Evolutionary conservation across 1,140 invertebrate genomes (phyloP).

Genomic region (Riptortus pedestris): DNA sequence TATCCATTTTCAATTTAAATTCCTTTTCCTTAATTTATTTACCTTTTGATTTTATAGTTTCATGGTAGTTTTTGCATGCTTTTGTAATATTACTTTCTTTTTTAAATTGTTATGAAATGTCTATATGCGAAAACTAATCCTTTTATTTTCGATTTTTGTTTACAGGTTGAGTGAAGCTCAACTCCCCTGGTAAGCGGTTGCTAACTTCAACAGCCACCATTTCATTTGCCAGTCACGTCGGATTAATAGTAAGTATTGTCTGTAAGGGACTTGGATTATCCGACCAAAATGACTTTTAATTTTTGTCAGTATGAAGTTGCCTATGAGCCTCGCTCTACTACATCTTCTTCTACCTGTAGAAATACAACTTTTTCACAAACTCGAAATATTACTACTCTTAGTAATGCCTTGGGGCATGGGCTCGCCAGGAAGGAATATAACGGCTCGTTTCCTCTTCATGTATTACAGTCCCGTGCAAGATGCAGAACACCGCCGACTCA

Average conservation of each 20-base stretch:
- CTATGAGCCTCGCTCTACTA: neutral
- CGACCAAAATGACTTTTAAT: neutral
- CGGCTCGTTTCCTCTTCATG: neutral
- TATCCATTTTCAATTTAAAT: too few relatives aligned
- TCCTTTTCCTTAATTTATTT: too few relatives aligned
- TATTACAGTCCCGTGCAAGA: slow-evolving; percentile 28
- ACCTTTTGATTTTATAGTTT: too few relatives aligned
- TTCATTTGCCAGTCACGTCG: slow-evolving; percentile 27
- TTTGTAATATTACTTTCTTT: too few relatives aligned
- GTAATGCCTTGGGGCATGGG: too few relatives aligned
- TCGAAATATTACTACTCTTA: too few relatives aligned
- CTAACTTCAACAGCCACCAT: slow-evolving; percentile 25
- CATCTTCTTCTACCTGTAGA: neutral
- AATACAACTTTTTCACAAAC: neutral
- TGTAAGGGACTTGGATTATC: neutral
- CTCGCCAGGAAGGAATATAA: neutral
- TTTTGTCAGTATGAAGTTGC: neutral
- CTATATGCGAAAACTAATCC: too few relatives aligned
- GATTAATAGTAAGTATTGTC: slow-evolving; percentile 25
- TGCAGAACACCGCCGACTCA: slow-evolving; percentile 19
- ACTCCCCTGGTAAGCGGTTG: slow-evolving; percentile 28
- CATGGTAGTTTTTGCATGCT: too few relatives aligned
- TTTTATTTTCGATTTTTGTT: neutral
- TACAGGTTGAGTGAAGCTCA: slow-evolving; percentile 27
- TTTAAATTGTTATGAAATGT: too few relatives aligned